Conservation (phyloP, 2,888 invertebrate genomes). For the Ceraclea dissimilis region DNA sequence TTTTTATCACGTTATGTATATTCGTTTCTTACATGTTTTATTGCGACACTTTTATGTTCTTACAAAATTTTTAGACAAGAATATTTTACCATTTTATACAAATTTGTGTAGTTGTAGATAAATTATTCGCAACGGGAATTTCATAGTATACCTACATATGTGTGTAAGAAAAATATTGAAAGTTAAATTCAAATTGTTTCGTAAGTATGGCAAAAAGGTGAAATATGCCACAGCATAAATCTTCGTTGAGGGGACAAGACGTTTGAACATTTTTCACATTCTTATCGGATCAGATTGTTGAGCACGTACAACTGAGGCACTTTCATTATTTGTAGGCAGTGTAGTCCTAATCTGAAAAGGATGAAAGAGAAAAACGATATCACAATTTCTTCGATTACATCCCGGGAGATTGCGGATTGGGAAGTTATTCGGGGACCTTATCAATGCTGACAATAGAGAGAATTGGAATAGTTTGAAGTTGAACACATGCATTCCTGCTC, state of each 20-base stretch:
- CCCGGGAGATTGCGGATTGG: not conserved
- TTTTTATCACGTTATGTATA: no score
- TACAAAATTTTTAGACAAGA: no score
- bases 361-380: conserved; percentile 1
- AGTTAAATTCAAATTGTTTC: conserved; percentile 13
- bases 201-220: conserved; percentile 1
- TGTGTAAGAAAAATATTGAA: no score
- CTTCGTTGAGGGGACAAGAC: conserved; percentile 22
- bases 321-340: conserved; percentile 8
- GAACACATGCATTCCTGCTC: no score
- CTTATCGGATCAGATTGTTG: conserved; percentile 24
- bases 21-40: no score
- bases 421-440: not conserved
- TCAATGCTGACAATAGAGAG: no score
- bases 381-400: not conserved
- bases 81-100: no score
- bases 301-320: conserved; percentile 15
- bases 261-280: conserved; percentile 25
- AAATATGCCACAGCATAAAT: conserved; percentile 22
- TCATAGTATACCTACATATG: no score
- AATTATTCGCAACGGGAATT: no score
- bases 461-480: no score
- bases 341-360: conserved; percentile 7
- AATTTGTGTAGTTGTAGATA: no score
- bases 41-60: no score